Evolutionary conservation across 2,113 vertebrate genomes (phyloP).

Genomic region (Pyrgilauda ruficollis): DNA sequence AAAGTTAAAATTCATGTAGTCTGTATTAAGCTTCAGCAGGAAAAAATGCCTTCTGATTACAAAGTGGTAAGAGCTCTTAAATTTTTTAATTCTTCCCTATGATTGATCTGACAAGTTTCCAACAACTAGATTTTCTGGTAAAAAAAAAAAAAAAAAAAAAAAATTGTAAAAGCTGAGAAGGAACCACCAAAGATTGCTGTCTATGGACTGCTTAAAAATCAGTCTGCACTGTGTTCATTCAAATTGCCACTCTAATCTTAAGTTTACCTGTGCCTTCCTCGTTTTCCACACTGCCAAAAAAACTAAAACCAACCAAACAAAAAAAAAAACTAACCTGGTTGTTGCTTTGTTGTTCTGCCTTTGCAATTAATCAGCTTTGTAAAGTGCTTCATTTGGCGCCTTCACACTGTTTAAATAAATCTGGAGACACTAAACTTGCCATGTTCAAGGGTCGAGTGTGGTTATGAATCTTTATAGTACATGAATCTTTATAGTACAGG

Average conservation of each 20-base stretch:
- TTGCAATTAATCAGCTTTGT: conserved; percentile 81
- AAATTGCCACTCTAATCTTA: conserved; percentile 56
- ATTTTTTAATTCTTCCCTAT: not conserved
- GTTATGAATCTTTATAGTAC: conserved; percentile 76
- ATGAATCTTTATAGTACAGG: conserved; percentile 74
- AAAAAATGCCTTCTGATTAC: not conserved
- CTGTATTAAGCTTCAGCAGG: not conserved
- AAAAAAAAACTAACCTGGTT: not conserved
- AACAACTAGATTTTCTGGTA: not conserved
- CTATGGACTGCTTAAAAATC: conserved; percentile 2
- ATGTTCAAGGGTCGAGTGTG: conserved; percentile 77
- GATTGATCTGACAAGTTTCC: not conserved
- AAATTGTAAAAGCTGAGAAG: not conserved
- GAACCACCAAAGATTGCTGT: not conserved
- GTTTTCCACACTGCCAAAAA: not conserved
- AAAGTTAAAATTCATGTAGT: not conserved
- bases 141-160: not conserved
- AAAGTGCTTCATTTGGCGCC: conserved; percentile 72
- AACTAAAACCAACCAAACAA: conserved; percentile 32
- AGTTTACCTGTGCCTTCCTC: conserved; percentile 36
- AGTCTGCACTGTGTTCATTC: conserved; percentile 54
- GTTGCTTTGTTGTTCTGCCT: conserved; percentile 76
- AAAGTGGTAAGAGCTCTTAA: not conserved
- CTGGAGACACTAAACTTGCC: conserved; percentile 77
- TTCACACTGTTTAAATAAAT: conserved; percentile 81